A percentile compares a stretch with the other conserved stretches of the same genome.
Conservation (phyloP, 2,113 vertebrate species). For the Macroglossus sobrinus region DNA sequence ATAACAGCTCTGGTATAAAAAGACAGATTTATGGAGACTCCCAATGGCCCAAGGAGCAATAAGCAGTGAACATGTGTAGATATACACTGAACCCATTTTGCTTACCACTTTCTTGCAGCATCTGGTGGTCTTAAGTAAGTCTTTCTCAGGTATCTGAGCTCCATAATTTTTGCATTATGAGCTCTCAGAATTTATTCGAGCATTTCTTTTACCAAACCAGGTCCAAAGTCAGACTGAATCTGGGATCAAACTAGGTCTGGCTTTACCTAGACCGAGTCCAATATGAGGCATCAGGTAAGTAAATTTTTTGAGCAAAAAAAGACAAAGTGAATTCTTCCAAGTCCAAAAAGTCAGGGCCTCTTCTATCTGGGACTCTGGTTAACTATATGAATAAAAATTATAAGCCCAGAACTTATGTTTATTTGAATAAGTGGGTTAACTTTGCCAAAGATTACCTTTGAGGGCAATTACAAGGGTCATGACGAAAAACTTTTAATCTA, state of each 20-base stretch:
- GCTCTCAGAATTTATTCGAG: neutral
- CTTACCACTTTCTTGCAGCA: neutral
- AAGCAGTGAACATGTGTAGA: neutral
- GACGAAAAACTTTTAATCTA: neutral
- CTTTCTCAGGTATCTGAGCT: neutral
- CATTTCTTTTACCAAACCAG: neutral
- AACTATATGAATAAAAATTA: neutral
- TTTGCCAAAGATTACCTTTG: neutral
- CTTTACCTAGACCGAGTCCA: neutral
- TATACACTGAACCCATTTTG: neutral
- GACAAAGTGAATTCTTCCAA: neutral
- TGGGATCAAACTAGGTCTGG: neutral
- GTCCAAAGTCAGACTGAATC: neutral
- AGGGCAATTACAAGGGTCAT: neutral
- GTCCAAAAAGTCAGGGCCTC: neutral
- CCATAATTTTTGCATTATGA: neutral
- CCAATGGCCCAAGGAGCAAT: neutral
- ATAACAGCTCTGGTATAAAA: neutral
- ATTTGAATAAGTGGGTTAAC: neutral
- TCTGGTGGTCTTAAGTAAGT: neutral
- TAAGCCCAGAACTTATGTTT: neutral
- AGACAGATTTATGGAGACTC: neutral
- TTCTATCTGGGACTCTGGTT: neutral
- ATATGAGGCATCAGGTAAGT: neutral
- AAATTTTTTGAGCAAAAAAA: neutral